Conservation (phyloP, 2,113 vertebrate genomes). For the Neoarius graeffei region DNA sequence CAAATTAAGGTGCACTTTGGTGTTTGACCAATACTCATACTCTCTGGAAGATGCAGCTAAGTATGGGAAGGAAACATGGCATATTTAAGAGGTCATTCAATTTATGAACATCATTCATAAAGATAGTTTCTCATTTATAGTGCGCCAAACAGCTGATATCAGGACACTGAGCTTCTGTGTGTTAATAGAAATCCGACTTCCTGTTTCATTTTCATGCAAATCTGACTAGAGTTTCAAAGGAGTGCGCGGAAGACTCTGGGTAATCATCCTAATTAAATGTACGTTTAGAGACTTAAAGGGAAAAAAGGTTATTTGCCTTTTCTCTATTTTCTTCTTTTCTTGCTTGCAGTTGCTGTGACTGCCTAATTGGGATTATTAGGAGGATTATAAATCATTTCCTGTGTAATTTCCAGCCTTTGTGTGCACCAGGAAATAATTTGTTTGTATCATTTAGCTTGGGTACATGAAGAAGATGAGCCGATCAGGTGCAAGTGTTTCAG, state of each 20-base stretch:
- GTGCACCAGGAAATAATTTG: constrained; percentile 4
- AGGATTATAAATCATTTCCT: constrained; percentile 39
- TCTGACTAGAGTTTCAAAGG: constrained; percentile 23
- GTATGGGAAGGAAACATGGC: constrained; percentile 12
- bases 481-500: neutral
- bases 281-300: constrained; percentile 15
- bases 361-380: constrained; percentile 45
- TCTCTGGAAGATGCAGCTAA: neutral
- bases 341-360: neutral
- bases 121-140: constrained; percentile 18
- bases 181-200: constrained; percentile 28
- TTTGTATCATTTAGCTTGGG: neutral
- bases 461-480: neutral
- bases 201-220: constrained; percentile 30
- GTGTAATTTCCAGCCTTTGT: constrained; percentile 9
- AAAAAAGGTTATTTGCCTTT: constrained; percentile 6
- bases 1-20: constrained; percentile 25
- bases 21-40: neutral
- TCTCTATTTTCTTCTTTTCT: constrained; percentile 11
- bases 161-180: neutral
- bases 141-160: constrained; percentile 25
- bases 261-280: constrained; percentile 41
- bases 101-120: constrained; percentile 10
- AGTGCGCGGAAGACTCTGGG: neutral
- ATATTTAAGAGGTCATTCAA: constrained; percentile 9